Conservation (phyloP, 2,888 invertebrate species). For the Leptopterna dolabrata region DNA sequence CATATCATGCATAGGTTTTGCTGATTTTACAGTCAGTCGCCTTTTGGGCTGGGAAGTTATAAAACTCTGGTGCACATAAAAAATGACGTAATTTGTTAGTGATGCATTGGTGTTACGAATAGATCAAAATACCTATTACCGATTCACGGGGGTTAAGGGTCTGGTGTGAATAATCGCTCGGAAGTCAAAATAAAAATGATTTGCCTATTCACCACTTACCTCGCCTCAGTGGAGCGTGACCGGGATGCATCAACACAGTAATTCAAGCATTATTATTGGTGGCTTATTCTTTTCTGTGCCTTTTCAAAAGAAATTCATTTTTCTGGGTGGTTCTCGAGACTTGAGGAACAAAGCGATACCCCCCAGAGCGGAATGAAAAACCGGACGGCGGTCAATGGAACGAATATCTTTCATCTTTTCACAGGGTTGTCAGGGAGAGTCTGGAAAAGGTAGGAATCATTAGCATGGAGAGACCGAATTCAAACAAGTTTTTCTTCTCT, state of each 20-base stretch:
- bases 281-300: neutral
- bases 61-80: too few species aligned
- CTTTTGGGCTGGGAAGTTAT: too few species aligned
- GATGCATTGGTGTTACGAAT: too few species aligned
- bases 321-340: neutral
- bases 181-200: neutral
- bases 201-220: neutral
- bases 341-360: neutral
- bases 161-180: neutral
- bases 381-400: constrained; percentile 11
- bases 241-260: constrained; percentile 1
- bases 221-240: neutral
- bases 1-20: too few species aligned
- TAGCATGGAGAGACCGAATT: neutral
- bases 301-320: neutral
- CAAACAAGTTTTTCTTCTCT: neutral
- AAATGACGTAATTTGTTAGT: too few species aligned
- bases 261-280: neutral
- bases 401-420: constrained; percentile 11
- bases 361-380: constrained; percentile 11
- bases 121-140: neutral
- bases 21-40: too few species aligned
- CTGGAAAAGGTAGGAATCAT: neutral
- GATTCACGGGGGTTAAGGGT: neutral
- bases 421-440: neutral